Evolutionary conservation across 2,113 vertebrate genomes (phyloP).

Genomic region (Polypterus senegalus): DNA sequence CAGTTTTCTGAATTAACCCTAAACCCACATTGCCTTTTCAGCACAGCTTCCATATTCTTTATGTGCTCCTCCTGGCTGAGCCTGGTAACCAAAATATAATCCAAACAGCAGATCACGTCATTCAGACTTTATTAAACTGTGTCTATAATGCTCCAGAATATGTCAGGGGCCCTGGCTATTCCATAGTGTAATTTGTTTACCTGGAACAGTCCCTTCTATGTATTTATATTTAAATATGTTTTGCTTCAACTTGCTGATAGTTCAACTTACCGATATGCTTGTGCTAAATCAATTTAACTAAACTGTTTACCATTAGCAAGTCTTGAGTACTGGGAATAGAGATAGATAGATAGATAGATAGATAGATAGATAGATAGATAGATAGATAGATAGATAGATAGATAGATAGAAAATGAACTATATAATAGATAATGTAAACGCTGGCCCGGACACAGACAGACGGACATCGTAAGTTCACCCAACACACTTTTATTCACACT

Average conservation of each 20-base stretch:
- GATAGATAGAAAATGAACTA: too few species aligned
- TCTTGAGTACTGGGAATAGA: too few species aligned
- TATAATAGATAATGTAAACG: too few species aligned
- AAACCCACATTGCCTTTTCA: background rate
- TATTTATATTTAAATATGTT: slow-evolving; percentile 12
- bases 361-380: too few species aligned
- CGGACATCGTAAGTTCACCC: too few species aligned
- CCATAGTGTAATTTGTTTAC: slow-evolving; percentile 29
- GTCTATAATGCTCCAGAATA: slow-evolving; percentile 32
- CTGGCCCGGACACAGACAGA: too few species aligned
- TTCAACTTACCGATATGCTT: slow-evolving; percentile 19
- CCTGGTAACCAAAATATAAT: slow-evolving; percentile 14
- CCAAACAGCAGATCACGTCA: slow-evolving; percentile 30
- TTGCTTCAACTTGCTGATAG: slow-evolving; percentile 20
- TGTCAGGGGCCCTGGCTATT: slow-evolving; percentile 16
- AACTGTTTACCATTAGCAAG: slow-evolving; percentile 8
- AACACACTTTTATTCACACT: too few species aligned
- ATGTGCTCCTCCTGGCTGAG: background rate
- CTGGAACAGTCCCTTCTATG: slow-evolving; percentile 15
- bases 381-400: too few species aligned
- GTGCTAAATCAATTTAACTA: slow-evolving; percentile 20
- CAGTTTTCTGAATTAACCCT: too few species aligned
- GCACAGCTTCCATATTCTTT: background rate
- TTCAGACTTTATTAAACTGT: slow-evolving; percentile 23
- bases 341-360: too few species aligned